A percentile compares a stretch with the other conserved stretches of the same genome.
phyloP scores from a whole-genome alignment of 2,113 vertebrate genomes.

The Atlantisia rogersi region DNA sequence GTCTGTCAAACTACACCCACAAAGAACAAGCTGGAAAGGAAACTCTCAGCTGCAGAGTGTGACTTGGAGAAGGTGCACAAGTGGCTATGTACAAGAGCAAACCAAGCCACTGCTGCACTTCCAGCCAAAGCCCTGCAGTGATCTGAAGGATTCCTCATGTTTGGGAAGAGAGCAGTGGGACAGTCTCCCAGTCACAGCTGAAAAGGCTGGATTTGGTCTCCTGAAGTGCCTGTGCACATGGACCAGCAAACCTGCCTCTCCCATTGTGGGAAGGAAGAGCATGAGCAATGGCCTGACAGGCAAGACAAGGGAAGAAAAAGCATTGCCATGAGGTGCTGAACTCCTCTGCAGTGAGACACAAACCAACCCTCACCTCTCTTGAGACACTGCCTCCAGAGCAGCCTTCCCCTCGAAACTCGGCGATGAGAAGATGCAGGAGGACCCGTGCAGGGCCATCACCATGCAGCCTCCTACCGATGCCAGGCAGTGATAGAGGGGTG shows the following conservation, averaged over 20 bases:
- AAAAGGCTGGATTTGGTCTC: not conserved
- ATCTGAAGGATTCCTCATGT: not conserved
- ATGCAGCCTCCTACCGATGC: conserved; percentile 86
- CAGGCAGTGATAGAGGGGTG: conserved; percentile 92
- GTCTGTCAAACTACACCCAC: not conserved
- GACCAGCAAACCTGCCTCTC: not conserved
- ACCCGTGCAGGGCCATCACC: conserved; percentile 79
- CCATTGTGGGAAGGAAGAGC: rapidly evolving
- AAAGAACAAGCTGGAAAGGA: not conserved
- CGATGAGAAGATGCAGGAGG: conserved; percentile 79
- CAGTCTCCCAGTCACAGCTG: not conserved
- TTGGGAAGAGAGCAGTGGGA: not conserved
- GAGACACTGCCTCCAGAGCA: conserved; percentile 79
- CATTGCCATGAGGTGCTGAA: rapidly evolving
- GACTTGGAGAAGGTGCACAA: not conserved
- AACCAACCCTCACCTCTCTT: conserved; percentile 81
- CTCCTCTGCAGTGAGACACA: not conserved
- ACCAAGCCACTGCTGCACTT: rapidly evolving
- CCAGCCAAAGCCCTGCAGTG: not conserved
- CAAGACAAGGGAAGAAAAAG: not conserved
- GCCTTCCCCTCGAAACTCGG: conserved; percentile 80
- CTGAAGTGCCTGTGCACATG: not conserved
- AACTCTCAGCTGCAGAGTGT: not conserved
- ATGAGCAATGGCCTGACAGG: rapidly evolving
- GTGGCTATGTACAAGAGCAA: not conserved